phyloP scores from a whole-genome alignment of 2,797 vertebrate species.

The Hoplostethus mediterraneus region DNA sequence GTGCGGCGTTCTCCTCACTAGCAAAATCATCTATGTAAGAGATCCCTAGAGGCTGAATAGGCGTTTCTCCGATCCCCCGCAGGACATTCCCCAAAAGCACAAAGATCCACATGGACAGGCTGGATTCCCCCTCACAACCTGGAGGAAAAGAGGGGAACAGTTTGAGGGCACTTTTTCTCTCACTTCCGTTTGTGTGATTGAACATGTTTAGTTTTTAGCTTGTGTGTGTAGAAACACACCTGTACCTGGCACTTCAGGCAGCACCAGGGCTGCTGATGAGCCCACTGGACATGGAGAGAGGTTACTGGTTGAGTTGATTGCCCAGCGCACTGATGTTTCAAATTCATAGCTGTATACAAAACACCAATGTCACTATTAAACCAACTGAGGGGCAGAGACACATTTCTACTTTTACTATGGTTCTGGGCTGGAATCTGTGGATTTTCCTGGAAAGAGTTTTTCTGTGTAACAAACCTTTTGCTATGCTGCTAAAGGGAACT shows the following conservation, averaged over 20 bases:
- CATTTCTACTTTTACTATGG: background rate
- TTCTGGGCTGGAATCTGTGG: background rate
- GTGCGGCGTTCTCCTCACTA: constrained; percentile 81
- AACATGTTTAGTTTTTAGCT: background rate
- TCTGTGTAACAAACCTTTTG: background rate
- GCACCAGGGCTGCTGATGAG: constrained; percentile 50
- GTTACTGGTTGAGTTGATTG: constrained; percentile 85
- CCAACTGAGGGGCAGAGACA: background rate
- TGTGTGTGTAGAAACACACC: constrained; percentile 50
- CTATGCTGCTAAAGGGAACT: no score
- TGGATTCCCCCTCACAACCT: constrained; percentile 80
- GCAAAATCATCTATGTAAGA: constrained; percentile 86
- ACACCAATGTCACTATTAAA: constrained; percentile 37
- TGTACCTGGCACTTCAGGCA: constrained; percentile 62
- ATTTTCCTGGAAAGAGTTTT: background rate
- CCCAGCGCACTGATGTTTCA: constrained; percentile 86
- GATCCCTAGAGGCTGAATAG: constrained; percentile 82
- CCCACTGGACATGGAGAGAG: constrained; percentile 85
- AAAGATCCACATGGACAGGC: constrained; percentile 83
- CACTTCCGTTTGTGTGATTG: background rate
- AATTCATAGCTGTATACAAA: constrained; percentile 88
- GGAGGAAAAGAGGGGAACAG: constrained; percentile 5
- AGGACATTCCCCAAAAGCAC: constrained; percentile 84
- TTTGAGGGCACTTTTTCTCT: background rate
- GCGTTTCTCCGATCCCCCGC: constrained; percentile 83